Base-by-base conservation (phyloP, 2,113 vertebrate genomes). In the Meleagris gallopavo region DNA sequence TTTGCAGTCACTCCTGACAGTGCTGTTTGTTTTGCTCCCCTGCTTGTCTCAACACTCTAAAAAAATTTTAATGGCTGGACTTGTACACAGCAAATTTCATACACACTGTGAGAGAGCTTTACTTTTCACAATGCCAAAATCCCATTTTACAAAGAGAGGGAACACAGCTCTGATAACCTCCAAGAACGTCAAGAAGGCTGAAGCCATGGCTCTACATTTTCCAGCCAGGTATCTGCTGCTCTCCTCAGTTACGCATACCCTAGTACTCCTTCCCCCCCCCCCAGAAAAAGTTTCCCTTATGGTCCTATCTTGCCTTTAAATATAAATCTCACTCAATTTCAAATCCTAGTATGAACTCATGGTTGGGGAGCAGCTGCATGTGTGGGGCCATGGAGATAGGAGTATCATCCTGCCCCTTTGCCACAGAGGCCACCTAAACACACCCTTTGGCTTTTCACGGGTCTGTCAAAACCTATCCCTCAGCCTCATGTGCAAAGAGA, bases 301-400 rank as follows among this genome's bases (percentile, higher is more conserved):
- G 1, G 2, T 45, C 4, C 6, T 1, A 0, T 24, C 21, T 64
- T 55, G 41, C 21, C 67, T 58, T 71, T 36, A 77, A 65, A 36
- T 21, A 4, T 36, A 48, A 81, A 27, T 19, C 48, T 50, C 55
- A 65, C 8, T 34, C 8, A 4, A 4, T 24, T 54, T 66, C n/a
- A 81, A 65, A 24, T 20, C 3, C 22, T 43, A 81, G 17, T 17
- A 50, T 61, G 6, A 79, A 55, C 34, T 2, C 46, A 17, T 1
- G 0, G 14, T 22, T 32, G 57, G 19, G 16, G 16, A 69, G 13
- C 21, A 83, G 62, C 16, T 0, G 0, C 7, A 2, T 3, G 13
- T 16, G 34, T 0, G 5, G 6, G 5, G 19, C 67, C 16, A 8
- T 3, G 1, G 34, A 17, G 19, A 55, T 0, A 0, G n/a, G 58